Conservation (phyloP, 2,888 invertebrate species). For the Stomorhina lunata region DNA sequence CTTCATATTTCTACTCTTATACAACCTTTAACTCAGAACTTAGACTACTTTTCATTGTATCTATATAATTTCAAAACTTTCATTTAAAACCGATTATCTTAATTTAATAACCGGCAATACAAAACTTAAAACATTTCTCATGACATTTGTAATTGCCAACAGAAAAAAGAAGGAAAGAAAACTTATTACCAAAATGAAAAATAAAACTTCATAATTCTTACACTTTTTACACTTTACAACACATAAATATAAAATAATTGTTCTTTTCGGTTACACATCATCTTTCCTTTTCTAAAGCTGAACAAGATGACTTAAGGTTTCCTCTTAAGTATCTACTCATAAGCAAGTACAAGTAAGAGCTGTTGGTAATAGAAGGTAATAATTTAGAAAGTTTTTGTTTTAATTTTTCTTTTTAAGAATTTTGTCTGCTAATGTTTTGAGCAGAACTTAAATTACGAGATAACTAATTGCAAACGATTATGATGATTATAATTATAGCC, state of each 20-base stretch:
- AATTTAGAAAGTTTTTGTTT: slow-evolving; percentile 46
- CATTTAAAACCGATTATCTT: not conserved
- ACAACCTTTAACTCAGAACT: too few relatives aligned
- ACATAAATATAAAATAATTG: too few relatives aligned
- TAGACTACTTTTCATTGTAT: too few relatives aligned
- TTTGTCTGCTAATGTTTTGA: slow-evolving; percentile 34
- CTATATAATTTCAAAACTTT: too few relatives aligned
- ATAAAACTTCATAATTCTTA: slow-evolving; percentile 1
- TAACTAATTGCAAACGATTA: slow-evolving; percentile 49
- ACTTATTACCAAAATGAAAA: not conserved
- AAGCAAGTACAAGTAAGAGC: slow-evolving; percentile 14
- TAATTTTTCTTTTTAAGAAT: slow-evolving; percentile 34
- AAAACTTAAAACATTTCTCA: not conserved
- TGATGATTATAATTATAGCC: slow-evolving; percentile 21
- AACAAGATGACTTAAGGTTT: not conserved
- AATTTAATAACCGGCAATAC: not conserved
- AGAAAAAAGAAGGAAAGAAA: too few relatives aligned
- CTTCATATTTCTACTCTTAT: too few relatives aligned
- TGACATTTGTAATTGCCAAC: slow-evolving; percentile 21
- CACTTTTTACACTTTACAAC: not conserved
- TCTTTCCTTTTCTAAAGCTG: not conserved
- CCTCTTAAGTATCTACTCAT: not conserved
- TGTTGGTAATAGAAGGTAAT: slow-evolving; percentile 53
- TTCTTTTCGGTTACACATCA: slow-evolving; percentile 15
- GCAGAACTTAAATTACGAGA: not conserved